Conservation (phyloP, 2,797 vertebrate genomes). For the Neolamprologus multifasciatus region DNA sequence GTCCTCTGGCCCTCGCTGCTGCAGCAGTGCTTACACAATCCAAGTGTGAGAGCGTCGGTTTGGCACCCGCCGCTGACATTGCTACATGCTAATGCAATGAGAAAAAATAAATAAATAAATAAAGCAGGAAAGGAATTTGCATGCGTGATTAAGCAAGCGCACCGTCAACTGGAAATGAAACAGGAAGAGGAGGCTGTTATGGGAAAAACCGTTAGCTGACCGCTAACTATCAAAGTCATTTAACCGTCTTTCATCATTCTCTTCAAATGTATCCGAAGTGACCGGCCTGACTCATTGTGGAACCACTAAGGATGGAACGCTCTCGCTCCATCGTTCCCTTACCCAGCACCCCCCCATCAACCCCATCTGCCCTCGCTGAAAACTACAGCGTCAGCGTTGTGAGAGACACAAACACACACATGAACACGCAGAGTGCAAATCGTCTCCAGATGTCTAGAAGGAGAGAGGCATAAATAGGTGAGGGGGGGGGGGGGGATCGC, state of each 20-base stretch:
- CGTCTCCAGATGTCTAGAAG: conserved; percentile 68
- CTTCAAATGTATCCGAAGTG: not conserved
- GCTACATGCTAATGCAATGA: conserved; percentile 17
- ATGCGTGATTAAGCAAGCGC: not conserved
- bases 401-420: conserved; percentile 21
- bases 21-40: conserved; percentile 38
- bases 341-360: not conserved
- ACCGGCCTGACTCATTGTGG: conserved; percentile 28
- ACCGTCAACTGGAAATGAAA: not conserved
- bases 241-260: conserved; percentile 4
- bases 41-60: conserved; percentile 10
- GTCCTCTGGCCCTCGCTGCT: conserved; percentile 15
- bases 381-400: conserved; percentile 35
- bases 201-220: not conserved
- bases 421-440: conserved; percentile 30
- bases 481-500: not conserved
- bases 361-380: not conserved
- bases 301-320: not conserved
- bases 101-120: not conserved
- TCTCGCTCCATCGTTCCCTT: not conserved
- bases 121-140: not conserved
- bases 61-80: conserved; percentile 19
- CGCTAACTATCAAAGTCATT: conserved; percentile 11
- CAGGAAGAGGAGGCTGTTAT: not conserved
- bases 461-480: conserved; percentile 50